Base-by-base conservation (phyloP, 2,888 invertebrate genomes). In the Geophilus truncorum region DNA sequence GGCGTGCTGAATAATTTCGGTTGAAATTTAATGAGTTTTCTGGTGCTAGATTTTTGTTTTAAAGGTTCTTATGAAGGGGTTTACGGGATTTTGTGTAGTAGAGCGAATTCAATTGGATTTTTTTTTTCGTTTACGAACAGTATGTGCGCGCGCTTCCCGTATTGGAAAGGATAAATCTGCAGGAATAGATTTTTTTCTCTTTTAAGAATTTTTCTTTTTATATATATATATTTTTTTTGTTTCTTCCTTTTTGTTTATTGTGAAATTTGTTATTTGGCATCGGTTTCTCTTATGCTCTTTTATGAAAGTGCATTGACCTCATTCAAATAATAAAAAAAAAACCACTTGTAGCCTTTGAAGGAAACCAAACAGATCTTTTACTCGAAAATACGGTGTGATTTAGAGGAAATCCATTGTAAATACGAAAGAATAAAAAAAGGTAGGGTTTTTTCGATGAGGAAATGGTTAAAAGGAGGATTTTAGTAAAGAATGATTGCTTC, bases 251-350 rank as follows among this genome's bases (percentile, higher is more conserved):
- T 28, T 25, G 70, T 70, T 10, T 70, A 28, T 70, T 70, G 70
- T 70, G 70, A 70, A 70, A 70, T 70, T 70, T 28, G 70, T 70
- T 70, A 70, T 70, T 70, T 70, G 28, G 70, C 70, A 70, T 70
- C 70, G 70, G 70, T 70, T 70, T 70, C 28, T 70, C 28, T 51
- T 70, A 70, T 70, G 25, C 28, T 70, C 70, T 70, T 70, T 25
- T 70, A 70, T 25, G 70, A 70, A 70, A 70, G 70, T 70, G 70
- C 70, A 70, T 70, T 70, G 70, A 70, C 70, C 70, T 25, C 28
- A 70, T 28, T 70, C 70, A 70, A 70, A 25, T 70, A 70, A 25
- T 10, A 70, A 70, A 70, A 70, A 45, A 45, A 45, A 45, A 70
- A 70, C 70, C 70, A 70, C 70, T 70, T 70, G 70, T 70, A 25